phyloP scores from a whole-genome alignment of 2,113 vertebrate genomes.

The Heloderma charlesbogerti region DNA sequence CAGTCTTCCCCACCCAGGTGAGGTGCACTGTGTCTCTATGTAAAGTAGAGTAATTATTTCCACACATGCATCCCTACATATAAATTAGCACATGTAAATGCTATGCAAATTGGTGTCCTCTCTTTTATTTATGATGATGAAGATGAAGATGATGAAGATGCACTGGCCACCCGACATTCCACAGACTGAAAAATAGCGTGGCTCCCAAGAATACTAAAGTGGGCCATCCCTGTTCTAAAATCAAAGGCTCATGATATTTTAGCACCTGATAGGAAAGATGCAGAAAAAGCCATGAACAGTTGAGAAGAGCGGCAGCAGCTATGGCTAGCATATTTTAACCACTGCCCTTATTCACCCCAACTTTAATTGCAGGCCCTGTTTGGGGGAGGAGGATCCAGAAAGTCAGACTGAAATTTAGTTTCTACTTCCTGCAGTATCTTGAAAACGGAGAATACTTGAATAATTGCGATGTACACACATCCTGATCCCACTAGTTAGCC shows the following conservation, averaged over 20 bases:
- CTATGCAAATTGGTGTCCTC: neutral
- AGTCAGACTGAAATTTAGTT: neutral
- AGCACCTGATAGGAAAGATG: neutral
- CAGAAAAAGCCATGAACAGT: neutral
- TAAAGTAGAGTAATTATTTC: neutral
- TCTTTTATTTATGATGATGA: neutral
- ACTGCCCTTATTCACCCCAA: neutral
- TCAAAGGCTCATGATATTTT: neutral
- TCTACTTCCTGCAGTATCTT: neutral
- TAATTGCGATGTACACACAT: no score
- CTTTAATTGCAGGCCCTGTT: neutral
- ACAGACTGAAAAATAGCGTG: neutral
- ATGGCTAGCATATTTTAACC: neutral
- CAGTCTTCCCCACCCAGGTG: neutral
- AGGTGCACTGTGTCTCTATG: neutral
- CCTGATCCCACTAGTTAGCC: neutral
- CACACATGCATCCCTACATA: neutral
- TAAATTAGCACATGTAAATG: neutral
- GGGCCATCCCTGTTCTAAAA: neutral
- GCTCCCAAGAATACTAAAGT: neutral
- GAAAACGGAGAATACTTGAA: neutral
- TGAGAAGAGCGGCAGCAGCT: neutral
- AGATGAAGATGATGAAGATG: no score
- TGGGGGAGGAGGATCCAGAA: neutral
- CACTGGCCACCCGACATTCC: no score